Conservation (phyloP, 2,113 vertebrate genomes). For the Eubucco bourcierii region DNA sequence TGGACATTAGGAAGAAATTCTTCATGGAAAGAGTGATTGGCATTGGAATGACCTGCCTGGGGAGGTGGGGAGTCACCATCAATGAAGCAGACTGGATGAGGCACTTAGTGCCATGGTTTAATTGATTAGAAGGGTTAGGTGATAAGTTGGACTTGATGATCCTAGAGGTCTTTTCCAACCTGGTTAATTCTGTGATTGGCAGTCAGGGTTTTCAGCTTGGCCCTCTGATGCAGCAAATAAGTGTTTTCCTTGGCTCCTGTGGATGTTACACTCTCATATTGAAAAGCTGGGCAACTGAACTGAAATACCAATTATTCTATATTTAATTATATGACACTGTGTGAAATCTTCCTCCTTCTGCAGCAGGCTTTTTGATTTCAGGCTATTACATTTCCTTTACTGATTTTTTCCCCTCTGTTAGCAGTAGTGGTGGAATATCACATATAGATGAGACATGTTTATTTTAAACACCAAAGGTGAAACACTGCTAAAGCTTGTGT, state of each 20-base stretch:
- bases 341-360: not conserved
- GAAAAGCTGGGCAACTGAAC: slow-evolving; percentile 17
- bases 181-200: not conserved
- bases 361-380: not conserved
- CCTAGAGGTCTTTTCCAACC: no score
- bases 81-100: no score
- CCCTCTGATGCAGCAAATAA: slow-evolving; percentile 21
- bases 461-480: not conserved
- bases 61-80: no score
- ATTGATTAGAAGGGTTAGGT: no score
- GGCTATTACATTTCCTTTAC: not conserved
- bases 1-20: no score
- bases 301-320: slow-evolving; percentile 31
- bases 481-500: not conserved
- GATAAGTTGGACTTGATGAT: no score
- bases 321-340: not conserved
- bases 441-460: not conserved
- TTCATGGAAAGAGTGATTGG: no score
- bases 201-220: not conserved
- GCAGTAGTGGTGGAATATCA: not conserved
- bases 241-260: not conserved
- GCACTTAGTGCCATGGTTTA: no score
- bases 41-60: no score
- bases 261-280: not conserved
- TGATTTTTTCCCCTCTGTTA: not conserved